These are phyloP conservation scores for Circaetus gallicus DNA, from an alignment of 2,113 vertebrate genomes.

Conservation along the genomic window DNA sequence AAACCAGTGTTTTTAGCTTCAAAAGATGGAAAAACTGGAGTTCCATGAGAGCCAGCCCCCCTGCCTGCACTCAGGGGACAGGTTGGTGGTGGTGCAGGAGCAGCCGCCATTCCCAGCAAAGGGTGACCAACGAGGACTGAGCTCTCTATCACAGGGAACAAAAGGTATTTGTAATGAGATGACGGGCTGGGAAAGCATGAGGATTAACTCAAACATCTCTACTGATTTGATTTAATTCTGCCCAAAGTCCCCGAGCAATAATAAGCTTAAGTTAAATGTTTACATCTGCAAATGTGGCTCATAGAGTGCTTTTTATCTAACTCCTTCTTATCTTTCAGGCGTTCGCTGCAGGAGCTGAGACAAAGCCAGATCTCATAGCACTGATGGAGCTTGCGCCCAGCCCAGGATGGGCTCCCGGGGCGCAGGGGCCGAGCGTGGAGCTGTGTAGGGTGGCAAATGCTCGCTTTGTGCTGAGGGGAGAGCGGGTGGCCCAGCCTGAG, in stretches of 20 bases:
- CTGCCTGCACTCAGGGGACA: neutral
- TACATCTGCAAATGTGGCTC: neutral
- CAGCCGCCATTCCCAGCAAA: neutral
- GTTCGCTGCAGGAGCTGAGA: accelerated
- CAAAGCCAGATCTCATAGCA: neutral
- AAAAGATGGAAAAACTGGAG: neutral
- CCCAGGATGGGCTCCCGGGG: neutral
- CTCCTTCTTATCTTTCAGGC: neutral
- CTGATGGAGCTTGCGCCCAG: neutral
- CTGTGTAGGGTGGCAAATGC: neutral
- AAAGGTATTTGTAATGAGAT: neutral
- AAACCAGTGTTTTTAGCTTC: neutral
- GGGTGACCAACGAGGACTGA: neutral
- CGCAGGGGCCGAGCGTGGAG: accelerated
- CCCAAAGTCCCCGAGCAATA: neutral
- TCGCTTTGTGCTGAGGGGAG: neutral
- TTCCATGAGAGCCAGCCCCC: neutral
- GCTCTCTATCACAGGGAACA: accelerated
- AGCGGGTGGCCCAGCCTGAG: neutral
- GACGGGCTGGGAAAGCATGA: neutral
- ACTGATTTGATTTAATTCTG: neutral
- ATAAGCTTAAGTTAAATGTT: neutral
- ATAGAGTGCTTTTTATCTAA: neutral
- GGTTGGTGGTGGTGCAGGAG: neutral
- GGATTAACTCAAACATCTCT: neutral